These are phyloP conservation scores for Leptonema lineaticorne DNA, from an alignment of 1,140 invertebrate genomes.

Conservation along the genomic window DNA sequence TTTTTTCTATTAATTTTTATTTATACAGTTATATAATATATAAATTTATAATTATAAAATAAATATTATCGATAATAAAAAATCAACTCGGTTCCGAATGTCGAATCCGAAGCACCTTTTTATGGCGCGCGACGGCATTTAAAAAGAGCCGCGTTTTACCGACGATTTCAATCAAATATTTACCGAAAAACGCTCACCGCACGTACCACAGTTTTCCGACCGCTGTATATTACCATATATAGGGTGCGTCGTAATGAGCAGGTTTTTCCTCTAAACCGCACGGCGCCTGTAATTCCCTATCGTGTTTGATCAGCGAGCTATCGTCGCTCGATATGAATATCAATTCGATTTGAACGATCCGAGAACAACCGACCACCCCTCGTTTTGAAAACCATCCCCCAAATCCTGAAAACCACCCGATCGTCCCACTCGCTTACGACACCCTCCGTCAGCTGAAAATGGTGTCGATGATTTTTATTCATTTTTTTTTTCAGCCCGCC, in stretches of 20 bases:
- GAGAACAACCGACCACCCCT: background rate
- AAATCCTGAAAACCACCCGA: background rate
- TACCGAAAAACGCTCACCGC: background rate
- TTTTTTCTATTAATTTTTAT: no score
- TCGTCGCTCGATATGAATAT: constrained; percentile 26
- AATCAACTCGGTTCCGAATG: no score
- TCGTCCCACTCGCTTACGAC: background rate
- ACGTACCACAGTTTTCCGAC: background rate
- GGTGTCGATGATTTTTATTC: no score
- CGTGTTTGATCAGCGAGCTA: constrained; percentile 23
- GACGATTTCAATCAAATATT: background rate
- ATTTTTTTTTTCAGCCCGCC: no score
- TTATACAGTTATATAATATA: no score
- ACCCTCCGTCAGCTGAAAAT: no score
- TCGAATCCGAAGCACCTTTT: no score
- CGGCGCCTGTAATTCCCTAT: constrained; percentile 20
- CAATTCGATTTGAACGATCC: constrained; percentile 18
- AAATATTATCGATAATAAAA: no score
- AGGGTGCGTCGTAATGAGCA: constrained; percentile 3
- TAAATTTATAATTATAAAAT: no score
- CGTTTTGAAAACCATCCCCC: background rate
- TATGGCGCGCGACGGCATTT: no score
- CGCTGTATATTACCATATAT: background rate
- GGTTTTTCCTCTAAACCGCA: constrained; percentile 13
- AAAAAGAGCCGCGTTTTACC: no score